Evolutionary conservation across 2,888 invertebrate genomes (phyloP), one percentile per base, ranked within the genome.

Genomic region (Oscheius sp.): DNA sequence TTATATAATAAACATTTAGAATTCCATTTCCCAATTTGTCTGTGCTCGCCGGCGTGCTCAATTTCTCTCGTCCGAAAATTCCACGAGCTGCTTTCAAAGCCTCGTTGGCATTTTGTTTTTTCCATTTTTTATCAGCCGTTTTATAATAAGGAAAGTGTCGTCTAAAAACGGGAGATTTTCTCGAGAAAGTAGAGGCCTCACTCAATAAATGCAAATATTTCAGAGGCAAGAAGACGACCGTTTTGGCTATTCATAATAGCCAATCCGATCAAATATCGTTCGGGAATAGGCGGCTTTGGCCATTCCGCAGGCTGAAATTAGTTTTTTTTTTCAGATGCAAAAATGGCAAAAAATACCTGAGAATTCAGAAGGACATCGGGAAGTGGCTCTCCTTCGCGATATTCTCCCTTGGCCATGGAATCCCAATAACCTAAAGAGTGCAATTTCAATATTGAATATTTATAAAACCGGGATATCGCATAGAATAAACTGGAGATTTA

Each of bases 111-210:
- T 27, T 58, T 29, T 58, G 58, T 12, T 58, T 58, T 27, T 58
- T 58, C 58, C 58, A 58, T 29, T 58, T 58, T 58, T 58, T 58
- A 29, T 58, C 58, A 29, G 58, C 58, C 18, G 58, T 58, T 29
- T 29, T 23, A 27, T 58, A 58, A 27, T 58, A 58, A 27, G 58
- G 58, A 29, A 58, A 58, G 29, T 58, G 58, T 9, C 29, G 1
- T 27, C 58, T 58, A 13, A 29, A 29, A 35, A 58, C 13, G n/a
- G 9, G 18, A 58, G 25, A 55, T 23, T 6, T 58, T 21, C 21
- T 25, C 7, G 13, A 3, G 27, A 58, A 27, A 7, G 13, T 25
- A 29, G 16, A 58, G 35, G 35, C 3, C 58, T 58, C 16, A 58
- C 58, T 58, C 58, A 29, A 58, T 58, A 18, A 58, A 58, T 7